Conservation (phyloP, 1,140 invertebrate species). For the Cyclargus thomasi region DNA sequence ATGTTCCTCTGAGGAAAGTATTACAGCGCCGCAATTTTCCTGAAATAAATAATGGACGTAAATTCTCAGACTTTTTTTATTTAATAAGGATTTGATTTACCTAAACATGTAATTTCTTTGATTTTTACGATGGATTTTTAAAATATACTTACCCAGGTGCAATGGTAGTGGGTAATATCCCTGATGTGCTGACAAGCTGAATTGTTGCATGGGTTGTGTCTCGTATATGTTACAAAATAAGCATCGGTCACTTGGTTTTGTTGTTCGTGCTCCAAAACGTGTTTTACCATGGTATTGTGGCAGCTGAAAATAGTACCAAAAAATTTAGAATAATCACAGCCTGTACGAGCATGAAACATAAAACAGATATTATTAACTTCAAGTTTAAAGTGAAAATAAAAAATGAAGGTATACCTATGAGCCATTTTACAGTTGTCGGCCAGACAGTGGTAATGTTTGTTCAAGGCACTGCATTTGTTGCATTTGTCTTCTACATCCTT, state of each 20-base stretch:
- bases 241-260: constrained; percentile 90
- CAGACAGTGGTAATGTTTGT: constrained; percentile 88
- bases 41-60: constrained; percentile 54
- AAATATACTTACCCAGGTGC: constrained; percentile 79
- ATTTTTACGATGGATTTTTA: no score
- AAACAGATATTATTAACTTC: no score
- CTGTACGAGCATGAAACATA: no score
- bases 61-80: background rate
- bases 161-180: constrained; percentile 92
- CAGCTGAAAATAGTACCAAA: constrained; percentile 74
- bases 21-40: constrained; percentile 91
- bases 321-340: no score
- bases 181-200: constrained; percentile 85
- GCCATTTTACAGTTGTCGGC: constrained; percentile 80
- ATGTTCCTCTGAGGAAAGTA: constrained; percentile 86
- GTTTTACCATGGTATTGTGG: constrained; percentile 87
- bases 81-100: no score
- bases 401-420: constrained; percentile 75
- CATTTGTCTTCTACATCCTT: constrained; percentile 79
- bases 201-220: constrained; percentile 79
- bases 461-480: constrained; percentile 78
- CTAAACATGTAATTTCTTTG: background rate
- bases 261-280: constrained; percentile 89
- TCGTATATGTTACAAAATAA: constrained; percentile 80
- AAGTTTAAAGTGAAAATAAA: constrained; percentile 5